Percentiles rank a stretch among this genome's conserved stretches.
Conservation (phyloP, 1,140 invertebrate genomes). For the Stegodyphus mimosarum region DNA sequence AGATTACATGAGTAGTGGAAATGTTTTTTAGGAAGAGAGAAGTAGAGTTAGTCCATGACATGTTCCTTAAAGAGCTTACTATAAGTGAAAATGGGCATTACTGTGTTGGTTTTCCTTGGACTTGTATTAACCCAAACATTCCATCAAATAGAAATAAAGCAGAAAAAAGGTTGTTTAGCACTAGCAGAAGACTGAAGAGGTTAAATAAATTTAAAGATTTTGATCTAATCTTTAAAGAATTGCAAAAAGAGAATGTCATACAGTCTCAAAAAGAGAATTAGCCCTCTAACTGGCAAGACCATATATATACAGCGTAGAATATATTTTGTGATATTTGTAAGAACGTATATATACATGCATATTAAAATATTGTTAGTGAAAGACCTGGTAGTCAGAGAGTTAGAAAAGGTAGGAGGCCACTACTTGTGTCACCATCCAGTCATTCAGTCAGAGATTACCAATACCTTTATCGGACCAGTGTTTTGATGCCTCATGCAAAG, state of each 20-base stretch:
- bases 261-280: neutral
- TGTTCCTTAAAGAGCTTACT: neutral
- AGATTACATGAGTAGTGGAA: neutral
- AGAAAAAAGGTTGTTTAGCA: neutral
- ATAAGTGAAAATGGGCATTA: neutral
- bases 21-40: no score
- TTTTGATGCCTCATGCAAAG: slow-evolving; percentile 63
- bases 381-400: no score
- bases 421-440: neutral
- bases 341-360: no score
- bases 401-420: neutral
- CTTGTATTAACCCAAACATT: neutral
- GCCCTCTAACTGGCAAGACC: no score
- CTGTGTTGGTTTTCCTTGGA: neutral
- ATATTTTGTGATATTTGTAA: no score
- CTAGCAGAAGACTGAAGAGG: neutral
- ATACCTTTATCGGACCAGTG: slow-evolving; percentile 62
- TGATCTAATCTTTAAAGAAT: neutral
- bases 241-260: neutral
- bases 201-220: neutral
- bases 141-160: neutral
- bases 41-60: neutral
- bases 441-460: neutral
- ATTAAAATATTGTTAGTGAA: no score
- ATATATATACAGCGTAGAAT: no score